Evolutionary conservation across 2,888 invertebrate species (phyloP).

Genomic region (Magallana nippona): DNA sequence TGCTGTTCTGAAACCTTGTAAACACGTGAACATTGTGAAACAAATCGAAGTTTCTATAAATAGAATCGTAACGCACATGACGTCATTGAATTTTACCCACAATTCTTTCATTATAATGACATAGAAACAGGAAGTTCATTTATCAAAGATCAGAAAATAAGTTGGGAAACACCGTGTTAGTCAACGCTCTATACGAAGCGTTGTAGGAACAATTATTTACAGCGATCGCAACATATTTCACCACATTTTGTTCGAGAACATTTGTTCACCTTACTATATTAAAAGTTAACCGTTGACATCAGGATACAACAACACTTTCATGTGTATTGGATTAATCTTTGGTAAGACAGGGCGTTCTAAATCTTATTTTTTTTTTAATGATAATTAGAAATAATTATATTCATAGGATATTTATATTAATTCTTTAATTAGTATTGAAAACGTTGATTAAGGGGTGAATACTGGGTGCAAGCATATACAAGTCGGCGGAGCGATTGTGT

Average conservation of each 20-base stretch:
- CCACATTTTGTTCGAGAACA: not conserved
- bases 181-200: not conserved
- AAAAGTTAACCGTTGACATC: not conserved
- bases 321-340: constrained; percentile 29
- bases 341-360: constrained; percentile 20
- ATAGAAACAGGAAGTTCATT: constrained; percentile 68
- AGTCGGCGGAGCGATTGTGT: not conserved
- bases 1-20: no score
- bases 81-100: constrained; percentile 52
- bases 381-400: not conserved
- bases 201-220: not conserved
- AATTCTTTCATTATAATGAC: constrained; percentile 53
- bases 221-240: not conserved
- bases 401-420: not conserved
- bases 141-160: constrained; percentile 41
- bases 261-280: not conserved
- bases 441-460: no score
- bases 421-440: no score
- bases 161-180: constrained; percentile 44
- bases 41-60: not conserved
- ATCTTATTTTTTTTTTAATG: not conserved
- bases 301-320: not conserved
- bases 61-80: not conserved
- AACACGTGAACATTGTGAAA: no score
- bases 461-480: not conserved